These are phyloP conservation scores for Andrena bucephala DNA, from an alignment of 2,888 invertebrate genomes.

Conservation along the genomic window DNA sequence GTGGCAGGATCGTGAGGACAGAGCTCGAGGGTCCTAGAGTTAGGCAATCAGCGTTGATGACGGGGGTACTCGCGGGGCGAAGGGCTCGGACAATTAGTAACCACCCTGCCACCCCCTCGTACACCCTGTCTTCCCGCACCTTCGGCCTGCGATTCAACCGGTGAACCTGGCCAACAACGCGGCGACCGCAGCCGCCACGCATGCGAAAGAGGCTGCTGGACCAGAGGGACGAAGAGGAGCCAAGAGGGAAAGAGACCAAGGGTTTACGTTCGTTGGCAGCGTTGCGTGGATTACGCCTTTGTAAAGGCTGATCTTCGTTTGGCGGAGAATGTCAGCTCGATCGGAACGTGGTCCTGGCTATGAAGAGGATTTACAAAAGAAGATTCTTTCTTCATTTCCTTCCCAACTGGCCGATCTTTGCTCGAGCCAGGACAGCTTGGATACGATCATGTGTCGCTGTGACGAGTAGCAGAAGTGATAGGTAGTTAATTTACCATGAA, in stretches of 20 bases:
- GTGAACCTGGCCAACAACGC: constrained; percentile 63
- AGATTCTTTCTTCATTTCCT: too few species aligned
- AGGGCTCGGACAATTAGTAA: constrained; percentile 84
- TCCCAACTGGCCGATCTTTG: too few species aligned
- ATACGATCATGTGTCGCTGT: too few species aligned
- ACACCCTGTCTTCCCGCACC: constrained; percentile 58
- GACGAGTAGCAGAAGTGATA: not conserved
- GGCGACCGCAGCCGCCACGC: constrained; percentile 74
- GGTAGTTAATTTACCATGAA: not conserved
- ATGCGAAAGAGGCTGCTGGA: constrained; percentile 76
- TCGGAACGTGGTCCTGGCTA: constrained; percentile 15
- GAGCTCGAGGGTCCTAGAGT: constrained; percentile 83
- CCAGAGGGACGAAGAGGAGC: constrained; percentile 23
- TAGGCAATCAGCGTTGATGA: constrained; percentile 85
- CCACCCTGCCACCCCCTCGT: constrained; percentile 63
- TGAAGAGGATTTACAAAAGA: constrained; percentile 15
- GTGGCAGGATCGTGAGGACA: constrained; percentile 71
- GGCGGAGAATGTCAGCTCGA: constrained; percentile 58
- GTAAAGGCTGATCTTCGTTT: constrained; percentile 56
- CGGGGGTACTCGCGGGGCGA: constrained; percentile 78
- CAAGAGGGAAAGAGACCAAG: constrained; percentile 22
- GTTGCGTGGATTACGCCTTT: constrained; percentile 61
- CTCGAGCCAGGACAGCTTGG: too few species aligned
- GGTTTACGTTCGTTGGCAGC: constrained; percentile 67
- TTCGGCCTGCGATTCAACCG: constrained; percentile 59